phyloP scores from a whole-genome alignment of 2,888 invertebrate species.

The Agrochola circellaris region DNA sequence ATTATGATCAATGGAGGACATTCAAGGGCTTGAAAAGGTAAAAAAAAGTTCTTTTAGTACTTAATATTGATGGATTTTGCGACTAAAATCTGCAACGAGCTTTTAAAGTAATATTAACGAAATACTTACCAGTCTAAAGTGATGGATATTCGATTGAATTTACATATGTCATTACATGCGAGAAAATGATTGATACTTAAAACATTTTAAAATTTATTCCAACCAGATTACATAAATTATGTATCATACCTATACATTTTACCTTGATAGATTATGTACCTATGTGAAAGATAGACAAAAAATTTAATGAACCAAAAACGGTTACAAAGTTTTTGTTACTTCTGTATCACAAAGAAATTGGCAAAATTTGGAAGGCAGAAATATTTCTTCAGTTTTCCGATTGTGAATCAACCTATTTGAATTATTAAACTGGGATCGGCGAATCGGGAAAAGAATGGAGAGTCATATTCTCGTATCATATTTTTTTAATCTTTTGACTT shows the following conservation, averaged over 20 bases:
- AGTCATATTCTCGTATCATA: background rate
- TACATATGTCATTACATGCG: background rate
- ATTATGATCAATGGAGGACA: background rate
- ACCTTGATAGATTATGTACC: background rate
- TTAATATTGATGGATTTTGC: conserved; percentile 6
- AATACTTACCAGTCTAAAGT: background rate
- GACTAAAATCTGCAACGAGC: background rate
- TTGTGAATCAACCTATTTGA: conserved; percentile 36
- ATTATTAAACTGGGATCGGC: conserved; percentile 8
- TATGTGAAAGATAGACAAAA: background rate
- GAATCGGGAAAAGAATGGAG: background rate
- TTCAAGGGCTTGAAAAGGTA: conserved; percentile 10
- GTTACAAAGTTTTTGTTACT: background rate
- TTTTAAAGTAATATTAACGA: conserved; percentile 9
- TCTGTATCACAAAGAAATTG: conserved; percentile 7
- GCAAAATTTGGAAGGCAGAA: conserved; percentile 9
- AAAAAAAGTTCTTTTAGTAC: background rate
- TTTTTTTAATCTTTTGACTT: conserved; percentile 31
- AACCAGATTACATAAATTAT: background rate
- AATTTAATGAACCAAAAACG: background rate
- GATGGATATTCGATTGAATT: conserved; percentile 29
- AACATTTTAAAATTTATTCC: no score
- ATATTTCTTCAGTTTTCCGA: conserved; percentile 14
- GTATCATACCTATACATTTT: background rate
- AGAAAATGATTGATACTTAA: conserved; percentile 3